These are phyloP conservation scores for Myopa testacea DNA, from an alignment of 2,888 invertebrate genomes.

Conservation along the genomic window DNA sequence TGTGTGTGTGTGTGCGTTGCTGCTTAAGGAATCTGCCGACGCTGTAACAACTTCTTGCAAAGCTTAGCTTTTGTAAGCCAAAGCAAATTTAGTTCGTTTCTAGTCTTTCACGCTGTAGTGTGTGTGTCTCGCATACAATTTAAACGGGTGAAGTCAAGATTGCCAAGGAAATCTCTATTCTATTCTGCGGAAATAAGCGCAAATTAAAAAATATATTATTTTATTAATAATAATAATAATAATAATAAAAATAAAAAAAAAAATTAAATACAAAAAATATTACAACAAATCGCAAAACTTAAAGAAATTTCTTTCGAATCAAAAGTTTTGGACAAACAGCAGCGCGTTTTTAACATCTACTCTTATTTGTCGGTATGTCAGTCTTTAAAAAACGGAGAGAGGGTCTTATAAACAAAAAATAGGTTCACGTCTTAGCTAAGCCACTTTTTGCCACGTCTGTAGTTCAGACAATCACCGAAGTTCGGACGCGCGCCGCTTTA, in stretches of 20 bases:
- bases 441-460: not conserved
- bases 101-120: conserved; percentile 63
- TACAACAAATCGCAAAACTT: not conserved
- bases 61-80: conserved; percentile 49
- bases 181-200: not conserved
- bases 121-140: conserved; percentile 53
- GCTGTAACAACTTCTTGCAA: conserved; percentile 32
- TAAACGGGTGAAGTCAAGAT: conserved; percentile 35
- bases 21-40: conserved; percentile 32
- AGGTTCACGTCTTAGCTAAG: not conserved
- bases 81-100: conserved; percentile 62
- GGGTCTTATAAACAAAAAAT: not conserved
- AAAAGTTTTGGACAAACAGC: conserved; percentile 1
- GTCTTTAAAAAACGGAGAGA: not conserved
- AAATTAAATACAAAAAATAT: not conserved
- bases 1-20: conserved; percentile 21
- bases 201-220: not conserved
- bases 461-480: conserved; percentile 11
- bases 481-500: not conserved
- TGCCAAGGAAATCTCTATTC: conserved; percentile 13
- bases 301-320: not conserved
- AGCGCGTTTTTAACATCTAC: not conserved
- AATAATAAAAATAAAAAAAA: conserved; percentile 8
- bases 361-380: conserved; percentile 1
- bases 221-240: not conserved